Base-by-base conservation (phyloP, 2,888 invertebrate species). In the Mystacides longicornis region DNA sequence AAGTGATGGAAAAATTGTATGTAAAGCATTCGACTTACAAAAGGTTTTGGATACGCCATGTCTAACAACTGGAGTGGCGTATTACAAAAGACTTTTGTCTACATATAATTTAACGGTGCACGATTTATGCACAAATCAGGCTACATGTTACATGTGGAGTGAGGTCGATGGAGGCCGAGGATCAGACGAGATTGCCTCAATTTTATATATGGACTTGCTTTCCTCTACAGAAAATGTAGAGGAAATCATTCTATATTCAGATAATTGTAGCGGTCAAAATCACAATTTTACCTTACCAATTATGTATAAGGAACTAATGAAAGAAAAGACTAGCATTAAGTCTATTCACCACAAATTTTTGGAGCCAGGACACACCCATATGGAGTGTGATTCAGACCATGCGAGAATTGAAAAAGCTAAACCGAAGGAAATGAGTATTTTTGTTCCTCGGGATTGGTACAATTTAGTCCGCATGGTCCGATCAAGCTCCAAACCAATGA, bases 331-430 rank as follows among this genome's bases (percentile, higher is more conserved):
- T 14, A 31, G n/a, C 18, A 7, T 49, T 18, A 27, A 49, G 31
- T 23, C 23, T 23, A 31, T 49, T 2, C 23, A 31, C 18, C 31
- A 49, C 31, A 49, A 49, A 23, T 49, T 49, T 49, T 31, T 49
- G 5, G 49, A 49, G 31, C 31, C 49, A 16, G 49, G 49, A 14
- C 49, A 31, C 18, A 49, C 49, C 16, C 43, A 43, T 18, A 43
- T 43, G 43, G 49, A 49, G 31, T 49, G 49, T 31, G 31, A 49
- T 49, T 49, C 49, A 11, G 49, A 31, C 31, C 31, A 49, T 16
- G 49, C 49, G n/a, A 20, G 23, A 23, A 49, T 49, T 18, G 49
- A 49, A 27, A 49, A 31, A 19, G 49, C 49, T 20, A 49, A 49
- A 27, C 31, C 49, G 2, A 49, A 49, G 27, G 31, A 49, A 18